Base-by-base conservation (phyloP, 2,888 invertebrate species). In the Terebella lapidaria region DNA sequence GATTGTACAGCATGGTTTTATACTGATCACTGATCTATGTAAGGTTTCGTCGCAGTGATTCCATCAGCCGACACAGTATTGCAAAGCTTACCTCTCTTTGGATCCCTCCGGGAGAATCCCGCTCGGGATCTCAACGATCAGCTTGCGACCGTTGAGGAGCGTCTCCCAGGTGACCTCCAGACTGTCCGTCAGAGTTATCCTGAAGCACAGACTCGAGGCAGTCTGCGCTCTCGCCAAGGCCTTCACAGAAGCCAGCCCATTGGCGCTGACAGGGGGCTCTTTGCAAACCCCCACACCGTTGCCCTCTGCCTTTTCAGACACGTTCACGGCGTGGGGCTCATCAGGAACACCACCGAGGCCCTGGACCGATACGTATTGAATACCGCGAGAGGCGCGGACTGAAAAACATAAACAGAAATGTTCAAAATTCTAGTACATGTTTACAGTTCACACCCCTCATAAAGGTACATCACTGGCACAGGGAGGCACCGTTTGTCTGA, bases 341-440 rank as follows among this genome's bases (percentile, higher is more conserved):
- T 95, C 95, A 96, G 94, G 94, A 95, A 91, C 94, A 94, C 92
- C 91, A 94, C 94, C 91, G 94, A 94, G 94, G 94, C 94, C 94
- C 94, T 87, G 92, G 90, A 84, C 93, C 94, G 90, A 94, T 91
- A 89, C 92, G 85, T 83, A 86, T 85, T 82, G n/a, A 49, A 49
- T 49, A 49, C 22, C 49, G 10, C 49, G 10, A n/a, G 15, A 49
- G 24, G 24, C 49, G 5, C 24, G 22, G 22, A 15, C 49, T 49
- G 49, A 24, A 49, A 49, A 22, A 15, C 10, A 35, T 15, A 15
- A 18, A 35, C 35, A 35, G 18, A 35, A 35, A 18, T n/a, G n/a
- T n/a, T n/a, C n/a, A n/a, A n/a, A n/a, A n/a, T n/a, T n/a, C n/a
- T n/a, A n/a, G n/a, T n/a, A n/a, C n/a, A n/a, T n/a, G n/a, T n/a